phyloP scores from a whole-genome alignment of 2,113 vertebrate species.

The Alethe castanea region DNA sequence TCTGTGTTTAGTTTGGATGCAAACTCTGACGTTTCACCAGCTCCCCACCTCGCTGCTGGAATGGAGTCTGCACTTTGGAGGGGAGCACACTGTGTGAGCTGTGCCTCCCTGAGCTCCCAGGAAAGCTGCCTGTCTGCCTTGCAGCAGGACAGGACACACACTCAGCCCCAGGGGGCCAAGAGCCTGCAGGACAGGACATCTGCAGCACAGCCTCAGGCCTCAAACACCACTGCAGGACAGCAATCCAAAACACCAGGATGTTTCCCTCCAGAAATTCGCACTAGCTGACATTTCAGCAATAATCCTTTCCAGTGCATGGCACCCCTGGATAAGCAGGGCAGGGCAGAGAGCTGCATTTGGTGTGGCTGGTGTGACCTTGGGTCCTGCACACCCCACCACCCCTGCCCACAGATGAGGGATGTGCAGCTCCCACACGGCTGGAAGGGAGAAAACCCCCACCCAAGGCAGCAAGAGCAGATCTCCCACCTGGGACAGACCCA shows the following conservation, averaged over 20 bases:
- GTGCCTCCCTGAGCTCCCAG: neutral
- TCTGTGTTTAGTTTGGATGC: neutral
- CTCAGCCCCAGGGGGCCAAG: neutral
- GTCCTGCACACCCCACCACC: neutral
- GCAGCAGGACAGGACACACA: neutral
- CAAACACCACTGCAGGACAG: neutral
- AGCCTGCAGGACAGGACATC: neutral
- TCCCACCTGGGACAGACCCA: neutral
- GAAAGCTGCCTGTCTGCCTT: neutral
- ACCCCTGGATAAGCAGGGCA: neutral
- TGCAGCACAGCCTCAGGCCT: neutral
- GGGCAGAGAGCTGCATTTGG: neutral
- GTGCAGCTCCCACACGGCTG: neutral
- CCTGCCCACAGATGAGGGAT: rapidly evolving
- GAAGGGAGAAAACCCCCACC: neutral
- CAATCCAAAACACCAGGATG: neutral
- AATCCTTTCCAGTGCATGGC: neutral
- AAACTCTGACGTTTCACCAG: neutral
- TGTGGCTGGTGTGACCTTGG: rapidly evolving
- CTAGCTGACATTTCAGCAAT: neutral
- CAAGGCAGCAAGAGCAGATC: neutral
- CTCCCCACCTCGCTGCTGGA: neutral
- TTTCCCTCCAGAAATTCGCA: neutral
- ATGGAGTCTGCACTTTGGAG: neutral
- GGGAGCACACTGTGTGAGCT: neutral